A percentile compares a stretch with the other conserved stretches of the same genome.
Evolutionary conservation across 2,888 invertebrate species (phyloP).

Genomic region (Lochmaea crataegi): DNA sequence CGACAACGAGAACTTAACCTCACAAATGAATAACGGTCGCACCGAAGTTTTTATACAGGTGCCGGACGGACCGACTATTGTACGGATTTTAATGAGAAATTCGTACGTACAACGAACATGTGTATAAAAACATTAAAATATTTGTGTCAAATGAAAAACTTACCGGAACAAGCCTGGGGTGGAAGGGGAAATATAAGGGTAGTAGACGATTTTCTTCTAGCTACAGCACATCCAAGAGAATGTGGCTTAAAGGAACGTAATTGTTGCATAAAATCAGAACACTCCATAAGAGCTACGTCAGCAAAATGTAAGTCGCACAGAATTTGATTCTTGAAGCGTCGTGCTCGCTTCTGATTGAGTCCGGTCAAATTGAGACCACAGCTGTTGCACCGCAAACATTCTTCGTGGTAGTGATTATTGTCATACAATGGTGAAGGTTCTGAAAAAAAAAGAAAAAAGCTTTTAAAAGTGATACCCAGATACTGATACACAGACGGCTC

Average conservation of each 20-base stretch:
- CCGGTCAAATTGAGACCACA: constrained; percentile 94
- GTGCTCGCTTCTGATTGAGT: constrained; percentile 77
- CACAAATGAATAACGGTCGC: too few relatives aligned
- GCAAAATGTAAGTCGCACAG: constrained; percentile 96
- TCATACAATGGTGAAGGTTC: constrained; percentile 93
- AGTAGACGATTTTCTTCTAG: constrained; percentile 91
- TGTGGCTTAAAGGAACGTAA: constrained; percentile 95
- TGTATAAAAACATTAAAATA: too few relatives aligned
- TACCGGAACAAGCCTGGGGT: constrained; percentile 94
- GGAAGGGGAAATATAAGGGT: constrained; percentile 94
- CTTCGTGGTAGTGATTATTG: constrained; percentile 97
- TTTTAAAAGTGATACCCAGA: too few relatives aligned
- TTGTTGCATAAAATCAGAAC: constrained; percentile 97
- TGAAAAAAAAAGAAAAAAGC: constrained; percentile 64
- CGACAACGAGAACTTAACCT: too few relatives aligned
- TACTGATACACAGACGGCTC: too few relatives aligned
- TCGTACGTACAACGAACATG: too few relatives aligned
- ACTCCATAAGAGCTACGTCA: constrained; percentile 97
- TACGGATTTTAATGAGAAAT: too few relatives aligned
- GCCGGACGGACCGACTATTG: too few relatives aligned
- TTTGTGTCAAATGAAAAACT: constrained; percentile 47
- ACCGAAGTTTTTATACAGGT: too few relatives aligned
- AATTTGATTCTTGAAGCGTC: constrained; percentile 87
- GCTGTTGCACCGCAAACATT: constrained; percentile 96
- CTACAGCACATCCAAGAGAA: constrained; percentile 94